phyloP scores from a whole-genome alignment of 2,797 vertebrate species.

The Huso huso region DNA sequence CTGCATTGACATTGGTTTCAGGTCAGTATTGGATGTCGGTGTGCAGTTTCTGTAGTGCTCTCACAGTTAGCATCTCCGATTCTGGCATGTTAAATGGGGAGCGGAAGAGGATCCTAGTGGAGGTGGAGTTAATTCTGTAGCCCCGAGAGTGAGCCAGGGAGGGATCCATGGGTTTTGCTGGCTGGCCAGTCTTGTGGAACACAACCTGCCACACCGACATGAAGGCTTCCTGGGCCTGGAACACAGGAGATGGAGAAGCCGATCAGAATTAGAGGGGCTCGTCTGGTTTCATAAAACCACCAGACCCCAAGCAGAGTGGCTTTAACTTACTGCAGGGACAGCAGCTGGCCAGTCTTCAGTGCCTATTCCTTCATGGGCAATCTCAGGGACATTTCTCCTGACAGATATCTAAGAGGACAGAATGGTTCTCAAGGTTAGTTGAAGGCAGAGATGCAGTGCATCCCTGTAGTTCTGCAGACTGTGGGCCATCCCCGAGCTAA shows the following conservation, averaged over 20 bases:
- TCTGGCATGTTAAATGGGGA: conserved; percentile 44
- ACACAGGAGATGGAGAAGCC: neutral
- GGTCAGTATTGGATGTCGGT: too few species aligned
- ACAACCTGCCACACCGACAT: conserved; percentile 37
- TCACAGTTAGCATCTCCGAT: conserved; percentile 40
- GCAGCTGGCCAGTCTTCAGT: conserved; percentile 11
- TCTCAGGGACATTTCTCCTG: conserved; percentile 20
- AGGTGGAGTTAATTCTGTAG: conserved; percentile 42
- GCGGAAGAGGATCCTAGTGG: conserved; percentile 42
- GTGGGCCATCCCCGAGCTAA: too few species aligned
- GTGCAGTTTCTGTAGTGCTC: neutral
- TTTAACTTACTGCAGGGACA: conserved; percentile 26
- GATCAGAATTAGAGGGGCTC: too few species aligned
- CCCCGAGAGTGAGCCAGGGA: conserved; percentile 45
- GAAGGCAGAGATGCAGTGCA: too few species aligned
- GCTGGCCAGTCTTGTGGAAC: conserved; percentile 40
- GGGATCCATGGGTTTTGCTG: conserved; percentile 30
- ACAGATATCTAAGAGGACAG: conserved; percentile 27
- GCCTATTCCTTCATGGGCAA: neutral
- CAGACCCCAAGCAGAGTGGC: neutral
- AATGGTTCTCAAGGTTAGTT: too few species aligned
- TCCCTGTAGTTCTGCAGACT: neutral
- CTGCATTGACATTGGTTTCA: too few species aligned
- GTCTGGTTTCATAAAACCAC: too few species aligned
- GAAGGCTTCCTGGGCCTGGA: neutral